Conservation (phyloP, 2,113 vertebrate species). For the Phalacrocorax pelagicus region DNA sequence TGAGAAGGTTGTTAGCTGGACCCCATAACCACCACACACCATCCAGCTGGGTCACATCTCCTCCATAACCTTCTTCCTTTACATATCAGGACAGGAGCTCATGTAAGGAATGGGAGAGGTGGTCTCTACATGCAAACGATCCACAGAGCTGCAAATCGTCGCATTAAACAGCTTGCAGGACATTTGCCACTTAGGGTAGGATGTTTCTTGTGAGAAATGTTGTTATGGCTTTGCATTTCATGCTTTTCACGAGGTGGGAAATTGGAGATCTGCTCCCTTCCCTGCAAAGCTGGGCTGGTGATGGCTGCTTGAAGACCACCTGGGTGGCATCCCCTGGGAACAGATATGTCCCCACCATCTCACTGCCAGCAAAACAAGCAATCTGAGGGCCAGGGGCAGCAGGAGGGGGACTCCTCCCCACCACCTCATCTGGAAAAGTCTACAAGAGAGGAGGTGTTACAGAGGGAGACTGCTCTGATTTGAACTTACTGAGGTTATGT, state of each 20-base stretch:
- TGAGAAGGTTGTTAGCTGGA: accelerated
- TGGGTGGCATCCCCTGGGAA: not conserved
- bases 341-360: accelerated
- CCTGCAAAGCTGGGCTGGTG: not conserved
- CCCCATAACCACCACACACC: too few species aligned
- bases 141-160: not conserved
- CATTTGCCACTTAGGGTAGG: accelerated
- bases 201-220: accelerated
- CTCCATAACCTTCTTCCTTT: not conserved
- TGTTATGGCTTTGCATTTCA: not conserved
- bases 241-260: not conserved
- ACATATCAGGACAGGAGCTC: not conserved
- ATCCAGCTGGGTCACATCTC: not conserved
- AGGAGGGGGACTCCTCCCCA: not conserved
- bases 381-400: not conserved
- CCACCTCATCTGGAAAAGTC: not conserved
- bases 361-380: too few species aligned
- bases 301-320: not conserved
- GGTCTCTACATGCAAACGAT: accelerated
- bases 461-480: not conserved
- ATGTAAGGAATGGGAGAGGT: accelerated
- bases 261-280: accelerated
- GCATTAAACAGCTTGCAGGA: accelerated
- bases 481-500: not conserved
- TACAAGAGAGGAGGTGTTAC: not conserved